Evolutionary conservation across 2,888 invertebrate genomes (phyloP).

Genomic region (Tanypteryx hageni): DNA sequence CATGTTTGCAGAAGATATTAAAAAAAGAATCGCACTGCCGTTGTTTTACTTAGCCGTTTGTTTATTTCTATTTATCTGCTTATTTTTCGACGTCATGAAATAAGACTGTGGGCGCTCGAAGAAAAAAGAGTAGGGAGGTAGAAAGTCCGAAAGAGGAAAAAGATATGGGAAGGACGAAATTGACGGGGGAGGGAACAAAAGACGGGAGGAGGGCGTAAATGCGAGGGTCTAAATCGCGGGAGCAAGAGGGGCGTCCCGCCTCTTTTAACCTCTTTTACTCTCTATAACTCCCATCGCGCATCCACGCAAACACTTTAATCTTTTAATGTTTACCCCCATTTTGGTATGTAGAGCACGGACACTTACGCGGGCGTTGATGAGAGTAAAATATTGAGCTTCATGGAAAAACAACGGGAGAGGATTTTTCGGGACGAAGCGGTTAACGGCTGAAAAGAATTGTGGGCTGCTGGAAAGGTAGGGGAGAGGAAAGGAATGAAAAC

Average conservation of each 20-base stretch:
- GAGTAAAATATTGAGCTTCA: constrained; percentile 8
- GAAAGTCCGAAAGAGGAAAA: background rate
- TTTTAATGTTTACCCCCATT: background rate
- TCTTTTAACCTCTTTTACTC: background rate
- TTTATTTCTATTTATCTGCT: background rate
- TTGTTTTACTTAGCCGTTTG: background rate
- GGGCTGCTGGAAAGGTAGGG: background rate
- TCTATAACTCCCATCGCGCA: background rate
- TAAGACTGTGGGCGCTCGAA: background rate
- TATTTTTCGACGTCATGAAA: background rate
- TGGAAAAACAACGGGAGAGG: background rate
- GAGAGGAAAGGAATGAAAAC: background rate
- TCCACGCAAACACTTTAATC: background rate
- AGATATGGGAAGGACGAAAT: background rate
- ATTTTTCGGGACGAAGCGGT: background rate
- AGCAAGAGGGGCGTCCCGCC: background rate
- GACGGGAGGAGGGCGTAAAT: background rate
- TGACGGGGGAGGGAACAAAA: background rate
- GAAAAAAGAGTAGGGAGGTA: background rate
- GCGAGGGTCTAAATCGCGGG: background rate
- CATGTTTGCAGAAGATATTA: background rate
- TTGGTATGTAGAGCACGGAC: background rate
- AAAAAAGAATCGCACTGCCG: background rate
- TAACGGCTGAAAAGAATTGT: background rate
- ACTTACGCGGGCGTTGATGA: constrained; percentile 14